These are phyloP conservation scores for Toxotes chatareus DNA, from an alignment of 2,113 vertebrate genomes.

Conservation along the genomic window DNA sequence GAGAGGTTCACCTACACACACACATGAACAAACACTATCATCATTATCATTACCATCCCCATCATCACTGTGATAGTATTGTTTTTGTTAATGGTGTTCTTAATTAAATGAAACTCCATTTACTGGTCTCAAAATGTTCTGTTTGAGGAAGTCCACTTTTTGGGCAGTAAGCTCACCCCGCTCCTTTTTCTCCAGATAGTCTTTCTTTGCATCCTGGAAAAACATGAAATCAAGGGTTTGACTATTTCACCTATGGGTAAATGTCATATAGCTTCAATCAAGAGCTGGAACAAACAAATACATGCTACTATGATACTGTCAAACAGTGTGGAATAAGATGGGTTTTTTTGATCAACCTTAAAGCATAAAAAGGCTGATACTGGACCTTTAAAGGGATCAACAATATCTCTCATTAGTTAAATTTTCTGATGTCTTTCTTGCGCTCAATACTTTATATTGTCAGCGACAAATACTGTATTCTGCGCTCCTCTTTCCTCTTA, in stretches of 20 bases:
- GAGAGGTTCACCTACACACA: conserved; percentile 86
- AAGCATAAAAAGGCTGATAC: too few relatives aligned
- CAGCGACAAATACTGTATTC: too few relatives aligned
- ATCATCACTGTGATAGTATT: background rate
- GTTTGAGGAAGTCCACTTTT: conserved; percentile 82
- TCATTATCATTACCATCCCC: background rate
- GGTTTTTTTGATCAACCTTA: too few relatives aligned
- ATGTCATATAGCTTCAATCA: too few relatives aligned
- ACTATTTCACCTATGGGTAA: too few relatives aligned
- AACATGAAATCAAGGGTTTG: too few relatives aligned
- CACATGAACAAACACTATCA: conserved; percentile 3
- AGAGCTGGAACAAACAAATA: too few relatives aligned
- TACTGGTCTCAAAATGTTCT: conserved; percentile 87
- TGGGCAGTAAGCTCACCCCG: conserved; percentile 89
- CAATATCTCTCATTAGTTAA: background rate
- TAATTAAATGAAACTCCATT: background rate
- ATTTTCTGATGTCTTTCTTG: background rate
- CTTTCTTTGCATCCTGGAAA: conserved; percentile 86
- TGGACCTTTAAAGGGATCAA: too few relatives aligned
- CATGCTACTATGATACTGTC: too few relatives aligned
- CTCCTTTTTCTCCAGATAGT: conserved; percentile 86
- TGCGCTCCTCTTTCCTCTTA: too few relatives aligned
- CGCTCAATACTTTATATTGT: too few relatives aligned
- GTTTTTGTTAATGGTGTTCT: background rate
- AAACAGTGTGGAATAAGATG: too few relatives aligned